Evolutionary conservation across 2,888 invertebrate species (phyloP), one percentile per base, ranked within the genome.

Genomic region (Caradrina kadenii): DNA sequence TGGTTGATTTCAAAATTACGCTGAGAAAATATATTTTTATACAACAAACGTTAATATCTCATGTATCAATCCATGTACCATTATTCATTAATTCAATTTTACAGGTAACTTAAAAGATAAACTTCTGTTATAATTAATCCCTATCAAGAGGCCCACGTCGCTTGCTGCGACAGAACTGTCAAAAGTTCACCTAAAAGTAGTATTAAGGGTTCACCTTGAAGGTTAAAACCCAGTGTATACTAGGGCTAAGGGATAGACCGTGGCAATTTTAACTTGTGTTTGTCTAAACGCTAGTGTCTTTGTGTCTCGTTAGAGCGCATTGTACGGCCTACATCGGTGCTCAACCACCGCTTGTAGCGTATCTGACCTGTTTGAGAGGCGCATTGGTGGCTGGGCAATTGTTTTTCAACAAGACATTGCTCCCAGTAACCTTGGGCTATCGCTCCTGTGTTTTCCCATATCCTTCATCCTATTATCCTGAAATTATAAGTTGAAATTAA

Each of bases 331-430:
- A 87, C 94, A 92, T 73, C 82, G 80, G 93, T 95, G 94, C 83
- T 95, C 95, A 95, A 96, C 95, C 93, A 93, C 91, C 88, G 84
- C 0, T 85, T 94, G 96, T 92, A 90, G 80, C 31, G 91, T 94
- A 93, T 93, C 95, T 95, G 93, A 92, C 90, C 80, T 69, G 61
- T 72, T 67, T 71, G 84, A 88, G 90, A 89, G 87, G 87, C 90
- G 91, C 88, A 73, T 63, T 83, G 93, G 94, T 74, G 80, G 96
- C 96, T 94, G 90, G 91, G 86, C 94, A 95, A 95, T 95, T 82
- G 96, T 95, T 89, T 96, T 95, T 95, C 95, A 94, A 96, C 94
- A 95, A 96, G 88, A 93, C 96, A 95, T 95, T 95, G 95, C 6
- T 83, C 85, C 90, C 84, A 74, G 95, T 95, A 94, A 87, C 95